phyloP scores from a whole-genome alignment of 2,888 invertebrate species.

The Melanophora roralis region DNA sequence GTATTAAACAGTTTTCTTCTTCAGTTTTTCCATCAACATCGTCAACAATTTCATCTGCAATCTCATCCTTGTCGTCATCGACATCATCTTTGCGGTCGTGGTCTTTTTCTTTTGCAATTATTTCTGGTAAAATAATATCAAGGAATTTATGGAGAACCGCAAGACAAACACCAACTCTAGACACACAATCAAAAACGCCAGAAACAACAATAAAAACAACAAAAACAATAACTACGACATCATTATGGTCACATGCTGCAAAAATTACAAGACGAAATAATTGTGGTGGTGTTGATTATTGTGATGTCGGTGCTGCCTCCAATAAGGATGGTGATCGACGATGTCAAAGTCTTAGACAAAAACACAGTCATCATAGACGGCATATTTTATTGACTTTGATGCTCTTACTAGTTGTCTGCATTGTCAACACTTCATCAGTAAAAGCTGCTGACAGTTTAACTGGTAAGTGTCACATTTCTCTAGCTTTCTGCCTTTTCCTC shows the following conservation, averaged over 20 bases:
- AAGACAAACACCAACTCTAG: slow-evolving; percentile 18
- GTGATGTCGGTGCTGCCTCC: not conserved
- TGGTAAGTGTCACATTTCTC: slow-evolving; percentile 59
- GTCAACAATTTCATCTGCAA: not conserved
- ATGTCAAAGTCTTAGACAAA: slow-evolving; percentile 41
- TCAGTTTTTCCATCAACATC: slow-evolving; percentile 4
- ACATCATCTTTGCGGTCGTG: not conserved
- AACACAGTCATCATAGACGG: slow-evolving; percentile 44
- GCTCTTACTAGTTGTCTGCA: slow-evolving; percentile 61
- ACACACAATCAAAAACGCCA: slow-evolving; percentile 9
- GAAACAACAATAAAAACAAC: not conserved
- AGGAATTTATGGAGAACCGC: slow-evolving; percentile 55
- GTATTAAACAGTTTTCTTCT: slow-evolving; percentile 55
- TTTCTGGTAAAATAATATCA: slow-evolving; percentile 51
- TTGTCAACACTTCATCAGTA: slow-evolving; percentile 59
- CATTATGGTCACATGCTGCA: slow-evolving; percentile 35
- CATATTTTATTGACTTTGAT: slow-evolving; percentile 57
- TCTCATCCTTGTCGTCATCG: not conserved
- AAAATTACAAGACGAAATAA: slow-evolving; percentile 41
- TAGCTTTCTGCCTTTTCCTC: not conserved
- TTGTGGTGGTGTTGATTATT: slow-evolving; percentile 15
- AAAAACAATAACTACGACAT: slow-evolving; percentile 1
- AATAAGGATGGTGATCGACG: not conserved
- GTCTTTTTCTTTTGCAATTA: slow-evolving; percentile 32
- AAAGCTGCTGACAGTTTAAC: slow-evolving; percentile 64